Evolutionary conservation across 2,888 invertebrate species (phyloP).

Genomic region (Scaptodrosophila latifasciaeformis): DNA sequence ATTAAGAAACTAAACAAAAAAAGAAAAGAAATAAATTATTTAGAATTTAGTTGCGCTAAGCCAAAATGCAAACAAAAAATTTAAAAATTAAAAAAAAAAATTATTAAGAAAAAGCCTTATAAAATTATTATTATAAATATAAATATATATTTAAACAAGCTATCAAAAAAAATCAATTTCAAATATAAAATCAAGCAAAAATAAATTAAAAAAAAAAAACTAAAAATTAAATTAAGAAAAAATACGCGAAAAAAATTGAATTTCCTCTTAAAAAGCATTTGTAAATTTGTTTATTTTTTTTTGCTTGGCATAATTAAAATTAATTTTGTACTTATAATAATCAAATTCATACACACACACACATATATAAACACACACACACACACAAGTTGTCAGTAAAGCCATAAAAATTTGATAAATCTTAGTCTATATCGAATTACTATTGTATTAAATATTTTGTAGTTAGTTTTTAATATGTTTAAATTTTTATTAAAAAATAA

Average conservation of each 20-base stretch:
- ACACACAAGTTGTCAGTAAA: no score
- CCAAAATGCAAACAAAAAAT: slow-evolving; percentile 11
- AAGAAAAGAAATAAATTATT: neutral
- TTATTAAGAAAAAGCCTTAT: slow-evolving; percentile 50
- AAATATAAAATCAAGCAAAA: slow-evolving; percentile 16
- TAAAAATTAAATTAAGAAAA: slow-evolving; percentile 16
- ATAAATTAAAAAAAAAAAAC: slow-evolving; percentile 17
- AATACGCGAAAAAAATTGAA: slow-evolving; percentile 19
- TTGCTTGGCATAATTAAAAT: slow-evolving; percentile 2
- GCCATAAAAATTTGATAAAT: neutral
- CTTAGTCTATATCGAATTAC: no score
- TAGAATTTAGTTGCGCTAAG: slow-evolving; percentile 5
- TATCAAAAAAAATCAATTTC: neutral
- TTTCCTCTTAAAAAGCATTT: slow-evolving; percentile 16
- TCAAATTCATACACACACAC: neutral
- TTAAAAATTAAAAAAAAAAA: slow-evolving; percentile 22
- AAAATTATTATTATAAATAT: slow-evolving; percentile 50
- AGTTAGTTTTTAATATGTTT: no score
- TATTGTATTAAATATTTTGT: no score
- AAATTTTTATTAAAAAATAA: no score
- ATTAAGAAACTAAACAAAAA: neutral
- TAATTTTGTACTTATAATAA: neutral
- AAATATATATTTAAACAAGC: slow-evolving; percentile 5
- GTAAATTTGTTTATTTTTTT: slow-evolving; percentile 1
- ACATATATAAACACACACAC: no score